phyloP scores from a whole-genome alignment of 2,797 vertebrate genomes.

The Nasua narica region DNA sequence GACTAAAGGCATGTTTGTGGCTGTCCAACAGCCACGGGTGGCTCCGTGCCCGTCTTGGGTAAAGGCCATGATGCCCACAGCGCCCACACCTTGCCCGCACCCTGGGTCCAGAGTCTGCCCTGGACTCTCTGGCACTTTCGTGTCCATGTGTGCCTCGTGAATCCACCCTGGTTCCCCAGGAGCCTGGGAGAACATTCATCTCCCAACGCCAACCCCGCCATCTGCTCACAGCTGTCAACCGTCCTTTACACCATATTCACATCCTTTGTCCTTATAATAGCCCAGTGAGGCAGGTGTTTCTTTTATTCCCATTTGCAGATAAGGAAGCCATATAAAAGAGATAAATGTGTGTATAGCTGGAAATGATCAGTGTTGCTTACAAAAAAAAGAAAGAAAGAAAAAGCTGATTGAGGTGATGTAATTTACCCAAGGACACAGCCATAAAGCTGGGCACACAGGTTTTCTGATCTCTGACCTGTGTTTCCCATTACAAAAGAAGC shows the following conservation, averaged over 20 bases:
- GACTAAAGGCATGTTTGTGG: background rate
- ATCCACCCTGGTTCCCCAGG: background rate
- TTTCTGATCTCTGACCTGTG: background rate
- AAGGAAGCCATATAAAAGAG: background rate
- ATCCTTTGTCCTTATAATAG: background rate
- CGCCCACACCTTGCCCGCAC: background rate
- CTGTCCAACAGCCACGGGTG: background rate
- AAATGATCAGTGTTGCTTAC: background rate
- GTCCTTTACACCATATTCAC: background rate
- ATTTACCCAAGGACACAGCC: background rate
- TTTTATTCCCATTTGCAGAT: background rate
- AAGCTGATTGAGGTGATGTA: background rate
- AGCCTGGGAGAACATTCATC: background rate
- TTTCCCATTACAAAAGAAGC: background rate
- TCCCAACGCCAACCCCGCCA: background rate
- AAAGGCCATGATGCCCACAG: background rate
- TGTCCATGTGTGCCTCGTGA: background rate
- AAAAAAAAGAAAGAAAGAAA: background rate
- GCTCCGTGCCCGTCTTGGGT: background rate
- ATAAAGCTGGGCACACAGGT: background rate
- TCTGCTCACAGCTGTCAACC: background rate
- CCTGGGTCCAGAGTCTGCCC: constrained; percentile 33
- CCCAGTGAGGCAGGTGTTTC: background rate
- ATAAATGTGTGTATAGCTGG: background rate
- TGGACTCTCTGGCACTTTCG: background rate